phyloP scores from a whole-genome alignment of 1,140 invertebrate genomes.

The Popillia japonica region DNA sequence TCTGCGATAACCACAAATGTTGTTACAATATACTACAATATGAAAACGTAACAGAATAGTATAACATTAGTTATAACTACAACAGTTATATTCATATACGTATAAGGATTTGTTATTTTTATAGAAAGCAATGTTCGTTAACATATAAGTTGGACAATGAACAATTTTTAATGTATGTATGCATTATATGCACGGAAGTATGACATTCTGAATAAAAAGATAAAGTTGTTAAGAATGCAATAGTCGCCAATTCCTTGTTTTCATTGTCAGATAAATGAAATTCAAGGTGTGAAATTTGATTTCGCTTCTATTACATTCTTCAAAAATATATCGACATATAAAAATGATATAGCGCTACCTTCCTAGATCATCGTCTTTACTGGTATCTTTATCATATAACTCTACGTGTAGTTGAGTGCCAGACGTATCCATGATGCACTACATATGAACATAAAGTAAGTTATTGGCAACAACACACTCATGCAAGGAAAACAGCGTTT shows the following conservation, averaged over 20 bases:
- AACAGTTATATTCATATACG: too few relatives aligned
- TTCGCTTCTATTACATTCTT: neutral
- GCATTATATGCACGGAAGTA: neutral
- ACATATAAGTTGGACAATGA: too few relatives aligned
- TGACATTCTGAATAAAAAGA: too few relatives aligned
- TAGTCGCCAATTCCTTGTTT: neutral
- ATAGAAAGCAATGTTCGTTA: too few relatives aligned
- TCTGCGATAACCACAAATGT: too few relatives aligned
- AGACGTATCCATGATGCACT: constrained; percentile 59
- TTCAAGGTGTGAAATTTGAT: too few relatives aligned
- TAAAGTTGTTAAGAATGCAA: neutral
- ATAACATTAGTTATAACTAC: too few relatives aligned
- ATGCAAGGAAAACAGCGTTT: neutral
- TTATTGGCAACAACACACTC: neutral
- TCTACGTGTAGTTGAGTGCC: constrained; percentile 57
- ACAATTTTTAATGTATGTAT: too few relatives aligned
- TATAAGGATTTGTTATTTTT: too few relatives aligned
- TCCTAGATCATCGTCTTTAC: constrained; percentile 80
- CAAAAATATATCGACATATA: neutral
- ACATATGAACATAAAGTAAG: constrained; percentile 53
- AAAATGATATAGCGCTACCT: constrained; percentile 66
- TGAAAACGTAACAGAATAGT: too few relatives aligned
- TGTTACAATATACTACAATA: too few relatives aligned
- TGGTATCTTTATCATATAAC: constrained; percentile 83
- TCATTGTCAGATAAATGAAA: too few relatives aligned